phyloP scores from a whole-genome alignment of 1,140 invertebrate genomes.

The Artemia franciscana region DNA sequence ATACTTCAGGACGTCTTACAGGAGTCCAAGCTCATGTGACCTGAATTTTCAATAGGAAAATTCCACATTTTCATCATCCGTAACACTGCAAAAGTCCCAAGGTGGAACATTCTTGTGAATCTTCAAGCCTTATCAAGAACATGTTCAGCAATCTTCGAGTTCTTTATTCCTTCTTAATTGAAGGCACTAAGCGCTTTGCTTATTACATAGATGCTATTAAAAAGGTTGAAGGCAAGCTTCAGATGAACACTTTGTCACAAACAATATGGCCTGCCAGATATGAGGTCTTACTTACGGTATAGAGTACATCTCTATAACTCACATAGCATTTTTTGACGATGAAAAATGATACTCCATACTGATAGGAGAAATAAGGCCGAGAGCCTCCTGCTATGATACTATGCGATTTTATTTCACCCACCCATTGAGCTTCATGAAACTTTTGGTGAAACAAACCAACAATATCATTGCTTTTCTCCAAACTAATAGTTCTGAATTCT shows the following conservation, averaged over 20 bases:
- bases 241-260: neutral
- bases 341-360: too few species aligned
- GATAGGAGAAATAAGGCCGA: too few species aligned
- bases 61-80: neutral
- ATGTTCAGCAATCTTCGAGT: neutral
- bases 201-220: neutral
- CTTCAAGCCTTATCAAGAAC: neutral
- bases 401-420: too few species aligned
- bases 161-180: too few species aligned
- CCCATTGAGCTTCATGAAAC: too few species aligned
- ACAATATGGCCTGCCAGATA: neutral
- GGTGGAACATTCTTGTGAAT: neutral
- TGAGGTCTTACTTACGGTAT: neutral
- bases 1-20: neutral
- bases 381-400: too few species aligned
- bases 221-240: neutral
- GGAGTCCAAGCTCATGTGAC: neutral
- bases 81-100: neutral
- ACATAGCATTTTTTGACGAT: too few species aligned
- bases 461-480: too few species aligned
- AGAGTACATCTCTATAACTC: neutral
- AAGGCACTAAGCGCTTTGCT: neutral
- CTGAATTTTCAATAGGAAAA: neutral
- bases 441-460: too few species aligned
- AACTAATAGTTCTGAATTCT: too few species aligned